Conservation (phyloP, 2,888 invertebrate genomes). For the Selenia dentaria region DNA sequence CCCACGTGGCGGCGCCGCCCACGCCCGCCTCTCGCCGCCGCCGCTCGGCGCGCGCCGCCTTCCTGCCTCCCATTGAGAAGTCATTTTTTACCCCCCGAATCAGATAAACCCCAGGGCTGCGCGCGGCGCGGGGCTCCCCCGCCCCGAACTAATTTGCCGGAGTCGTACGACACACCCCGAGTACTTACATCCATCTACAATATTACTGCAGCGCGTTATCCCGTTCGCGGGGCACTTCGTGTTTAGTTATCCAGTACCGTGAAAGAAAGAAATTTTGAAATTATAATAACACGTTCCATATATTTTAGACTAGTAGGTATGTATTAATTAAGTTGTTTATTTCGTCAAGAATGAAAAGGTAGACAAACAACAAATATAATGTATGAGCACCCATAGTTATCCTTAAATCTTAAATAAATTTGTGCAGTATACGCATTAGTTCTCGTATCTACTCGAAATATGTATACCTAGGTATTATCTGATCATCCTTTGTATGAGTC, state of each 20-base stretch:
- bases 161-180: constrained; percentile 83
- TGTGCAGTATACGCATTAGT: no score
- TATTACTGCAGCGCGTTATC: constrained; percentile 83
- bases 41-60: constrained; percentile 58
- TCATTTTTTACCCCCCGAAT: constrained; percentile 83
- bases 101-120: constrained; percentile 76
- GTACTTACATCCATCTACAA: constrained; percentile 84
- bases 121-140: constrained; percentile 71
- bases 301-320: no score
- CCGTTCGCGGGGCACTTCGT: constrained; percentile 78
- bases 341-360: no score
- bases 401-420: no score
- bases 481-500: no score
- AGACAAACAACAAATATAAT: no score
- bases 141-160: constrained; percentile 84
- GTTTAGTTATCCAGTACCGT: constrained; percentile 69
- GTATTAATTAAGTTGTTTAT: no score
- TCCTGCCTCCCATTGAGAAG: constrained; percentile 81
- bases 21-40: constrained; percentile 68
- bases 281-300: constrained; percentile 39
- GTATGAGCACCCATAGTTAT: no score
- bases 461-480: no score
- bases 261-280: constrained; percentile 60
- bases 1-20: constrained; percentile 80
- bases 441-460: no score